These are phyloP conservation scores for Phalacrocorax brasilianus DNA, from an alignment of 2,113 vertebrate genomes.

Conservation along the genomic window DNA sequence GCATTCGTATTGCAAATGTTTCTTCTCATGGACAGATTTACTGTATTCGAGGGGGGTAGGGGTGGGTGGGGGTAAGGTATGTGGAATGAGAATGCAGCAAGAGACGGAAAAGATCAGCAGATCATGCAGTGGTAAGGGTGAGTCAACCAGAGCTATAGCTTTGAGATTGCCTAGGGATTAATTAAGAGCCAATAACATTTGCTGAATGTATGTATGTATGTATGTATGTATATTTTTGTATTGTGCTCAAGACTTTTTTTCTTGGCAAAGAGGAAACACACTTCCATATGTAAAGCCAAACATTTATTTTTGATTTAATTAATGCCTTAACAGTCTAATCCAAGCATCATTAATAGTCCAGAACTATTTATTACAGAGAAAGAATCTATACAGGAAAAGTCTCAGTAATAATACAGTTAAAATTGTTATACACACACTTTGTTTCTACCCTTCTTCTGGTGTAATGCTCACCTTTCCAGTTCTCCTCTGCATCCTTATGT, in stretches of 20 bases:
- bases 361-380: background rate
- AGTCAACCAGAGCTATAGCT: background rate
- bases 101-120: background rate
- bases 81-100: background rate
- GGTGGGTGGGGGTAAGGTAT: background rate
- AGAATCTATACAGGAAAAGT: background rate
- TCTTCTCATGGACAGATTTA: background rate
- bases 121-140: background rate
- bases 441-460: background rate
- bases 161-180: background rate
- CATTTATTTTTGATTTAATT: background rate
- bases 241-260: background rate
- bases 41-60: accelerated
- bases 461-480: background rate
- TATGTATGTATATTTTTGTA: background rate
- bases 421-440: background rate
- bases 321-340: background rate
- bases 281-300: background rate
- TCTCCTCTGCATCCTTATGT: background rate
- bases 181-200: background rate
- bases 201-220: background rate
- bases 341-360: background rate
- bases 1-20: background rate
- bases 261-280: background rate
- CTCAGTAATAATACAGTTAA: background rate